A percentile compares a stretch with the other conserved stretches of the same genome.
phyloP scores from a whole-genome alignment of 2,888 invertebrate genomes.

The Cyclophora punctaria region DNA sequence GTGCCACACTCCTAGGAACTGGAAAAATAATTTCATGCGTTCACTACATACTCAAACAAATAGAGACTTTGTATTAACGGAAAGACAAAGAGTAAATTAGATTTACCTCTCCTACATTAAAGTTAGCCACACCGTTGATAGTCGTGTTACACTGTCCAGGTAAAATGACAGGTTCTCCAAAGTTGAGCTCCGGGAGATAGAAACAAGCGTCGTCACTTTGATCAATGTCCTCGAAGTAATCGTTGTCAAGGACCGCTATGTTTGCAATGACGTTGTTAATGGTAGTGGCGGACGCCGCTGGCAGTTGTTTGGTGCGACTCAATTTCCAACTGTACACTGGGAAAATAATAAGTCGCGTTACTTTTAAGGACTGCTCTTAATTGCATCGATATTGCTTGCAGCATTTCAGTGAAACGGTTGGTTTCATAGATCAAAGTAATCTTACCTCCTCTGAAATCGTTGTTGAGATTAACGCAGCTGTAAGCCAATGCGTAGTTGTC shows the following conservation, averaged over 20 bases:
- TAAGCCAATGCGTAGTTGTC: constrained; percentile 76
- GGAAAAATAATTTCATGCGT: constrained; percentile 8
- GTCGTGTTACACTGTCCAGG: constrained; percentile 46
- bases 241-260: constrained; percentile 36
- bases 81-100: too few relatives aligned
- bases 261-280: constrained; percentile 32
- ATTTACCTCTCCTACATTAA: constrained; percentile 39
- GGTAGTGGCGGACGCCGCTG: constrained; percentile 19
- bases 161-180: constrained; percentile 42
- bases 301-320: constrained; percentile 36
- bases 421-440: background rate
- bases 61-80: background rate
- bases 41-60: background rate
- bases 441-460: constrained; percentile 47
- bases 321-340: constrained; percentile 64
- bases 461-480: constrained; percentile 62
- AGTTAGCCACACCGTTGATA: constrained; percentile 40
- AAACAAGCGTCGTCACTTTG: constrained; percentile 51
- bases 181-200: constrained; percentile 40
- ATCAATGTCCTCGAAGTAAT: constrained; percentile 42
- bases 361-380: too few relatives aligned
- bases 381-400: too few relatives aligned
- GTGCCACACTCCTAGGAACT: constrained; percentile 69
- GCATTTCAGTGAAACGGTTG: too few relatives aligned
- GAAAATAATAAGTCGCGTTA: background rate